Evolutionary conservation across 2,888 invertebrate genomes (phyloP).

Genomic region (Criorhina ranunculi): DNA sequence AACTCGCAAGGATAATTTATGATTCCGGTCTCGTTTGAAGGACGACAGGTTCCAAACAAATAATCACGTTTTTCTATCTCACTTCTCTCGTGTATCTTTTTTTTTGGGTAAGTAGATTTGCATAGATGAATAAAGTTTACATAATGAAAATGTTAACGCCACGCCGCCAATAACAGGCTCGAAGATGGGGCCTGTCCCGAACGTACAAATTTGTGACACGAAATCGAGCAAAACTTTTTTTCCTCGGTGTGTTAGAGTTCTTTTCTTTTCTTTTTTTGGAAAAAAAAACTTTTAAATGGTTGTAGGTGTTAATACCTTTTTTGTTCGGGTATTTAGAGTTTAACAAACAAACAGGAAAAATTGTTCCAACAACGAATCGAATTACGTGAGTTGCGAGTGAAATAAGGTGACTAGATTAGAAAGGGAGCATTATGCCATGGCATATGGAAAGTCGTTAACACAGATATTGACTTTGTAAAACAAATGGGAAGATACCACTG

Average conservation of each 20-base stretch:
- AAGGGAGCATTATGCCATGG: constrained; percentile 28
- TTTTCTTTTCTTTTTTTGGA: constrained; percentile 35
- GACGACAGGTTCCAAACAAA: constrained; percentile 76
- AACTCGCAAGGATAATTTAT: constrained; percentile 65
- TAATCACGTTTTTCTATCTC: constrained; percentile 76
- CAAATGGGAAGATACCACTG: neutral
- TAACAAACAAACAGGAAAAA: constrained; percentile 54
- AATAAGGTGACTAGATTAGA: constrained; percentile 55
- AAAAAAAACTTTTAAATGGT: constrained; percentile 57
- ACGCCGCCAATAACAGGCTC: constrained; percentile 1
- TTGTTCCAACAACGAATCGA: constrained; percentile 63
- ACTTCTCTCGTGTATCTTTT: constrained; percentile 57
- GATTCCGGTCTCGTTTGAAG: constrained; percentile 74
- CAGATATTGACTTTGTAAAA: neutral
- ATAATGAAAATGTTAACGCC: constrained; percentile 74
- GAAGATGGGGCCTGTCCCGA: neutral
- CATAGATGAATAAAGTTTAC: constrained; percentile 77
- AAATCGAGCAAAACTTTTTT: constrained; percentile 54
- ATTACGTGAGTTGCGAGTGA: constrained; percentile 74
- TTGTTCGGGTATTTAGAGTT: constrained; percentile 73
- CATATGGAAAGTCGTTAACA: constrained; percentile 17
- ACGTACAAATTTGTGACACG: constrained; percentile 60
- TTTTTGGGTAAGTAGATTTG: constrained; percentile 70
- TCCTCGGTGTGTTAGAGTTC: neutral
- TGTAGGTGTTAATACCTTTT: constrained; percentile 76